A percentile compares a stretch with the other conserved stretches of the same genome.
phyloP scores from a whole-genome alignment of 2,888 invertebrate species.

The Argyresthia goedartella region DNA sequence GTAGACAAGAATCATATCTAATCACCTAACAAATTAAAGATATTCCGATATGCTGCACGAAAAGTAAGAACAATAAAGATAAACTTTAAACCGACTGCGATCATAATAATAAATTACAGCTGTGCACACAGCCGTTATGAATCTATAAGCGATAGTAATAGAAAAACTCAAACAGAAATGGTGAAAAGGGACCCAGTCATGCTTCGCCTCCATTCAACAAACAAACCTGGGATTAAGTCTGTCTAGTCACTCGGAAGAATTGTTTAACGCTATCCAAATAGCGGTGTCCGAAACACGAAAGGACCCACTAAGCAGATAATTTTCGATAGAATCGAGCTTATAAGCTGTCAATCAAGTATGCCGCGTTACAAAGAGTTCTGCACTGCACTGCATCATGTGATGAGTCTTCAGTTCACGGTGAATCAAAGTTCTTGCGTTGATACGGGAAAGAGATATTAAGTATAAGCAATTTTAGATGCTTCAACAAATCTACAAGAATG shows the following conservation, averaged over 20 bases:
- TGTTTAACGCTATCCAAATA: slow-evolving; percentile 68
- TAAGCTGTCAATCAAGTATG: slow-evolving; percentile 56
- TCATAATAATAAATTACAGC: slow-evolving; percentile 7
- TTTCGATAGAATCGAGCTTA: slow-evolving; percentile 44
- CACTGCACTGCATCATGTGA: slow-evolving; percentile 9
- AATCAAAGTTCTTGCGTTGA: too few relatives aligned
- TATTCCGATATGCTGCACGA: too few relatives aligned
- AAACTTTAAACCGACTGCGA: too few relatives aligned
- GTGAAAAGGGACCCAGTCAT: slow-evolving; percentile 18
- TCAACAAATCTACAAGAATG: too few relatives aligned
- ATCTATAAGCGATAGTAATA: slow-evolving; percentile 51
- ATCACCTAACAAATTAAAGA: too few relatives aligned
- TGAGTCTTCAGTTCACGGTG: too few relatives aligned
- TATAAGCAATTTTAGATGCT: too few relatives aligned
- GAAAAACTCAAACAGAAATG: slow-evolving; percentile 51
- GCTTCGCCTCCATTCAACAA: slow-evolving; percentile 42
- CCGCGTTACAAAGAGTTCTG: slow-evolving; percentile 29
- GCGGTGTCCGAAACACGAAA: slow-evolving; percentile 47
- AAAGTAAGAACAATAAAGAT: too few relatives aligned
- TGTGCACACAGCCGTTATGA: slow-evolving; percentile 28
- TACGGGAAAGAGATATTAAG: too few relatives aligned
- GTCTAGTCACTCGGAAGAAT: slow-evolving; percentile 62
- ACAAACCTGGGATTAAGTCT: slow-evolving; percentile 30
- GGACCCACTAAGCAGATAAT: slow-evolving; percentile 66
- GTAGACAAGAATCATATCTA: too few relatives aligned